Evolutionary conservation across 1,140 invertebrate species (phyloP), one percentile per base, ranked within the genome.

Genomic region (Proctacanthus coquilletti): DNA sequence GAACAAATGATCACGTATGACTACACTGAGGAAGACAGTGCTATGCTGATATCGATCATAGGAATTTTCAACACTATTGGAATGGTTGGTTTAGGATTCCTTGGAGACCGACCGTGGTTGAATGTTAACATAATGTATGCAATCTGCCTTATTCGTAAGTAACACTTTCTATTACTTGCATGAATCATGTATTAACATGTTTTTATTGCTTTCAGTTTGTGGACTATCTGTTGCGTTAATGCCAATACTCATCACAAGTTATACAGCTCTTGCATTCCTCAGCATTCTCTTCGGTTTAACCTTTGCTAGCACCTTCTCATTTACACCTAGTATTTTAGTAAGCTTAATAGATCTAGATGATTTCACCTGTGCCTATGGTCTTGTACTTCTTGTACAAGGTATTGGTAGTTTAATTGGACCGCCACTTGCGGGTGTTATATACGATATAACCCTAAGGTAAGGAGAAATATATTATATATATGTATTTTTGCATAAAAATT

Each of bases 51-150:
- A 38, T 84, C 83, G 40, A 69, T 80, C 15, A 83, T 89, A 44
- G 86, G 86, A 33, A 75, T 89, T 42, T 76, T 81, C 2, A 89
- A 88, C 54, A 86, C 81, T n/a, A 70, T 91, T 50, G 86, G 85
- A 56, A 87, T 86, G 78, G 84, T 93, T 19, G 68, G 74, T 11
- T 69, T 92, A 18, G 91, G 91, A 1, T 91, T 84, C 70, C 70
- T 89, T 23, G 89, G 89, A 3, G 91, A 95, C 61, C 72, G 80
- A 46, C 65, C 79, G 1, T 88, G 83, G 84, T 76, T 85, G 57
- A 81, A 84, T 54, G 75, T 85, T 9, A 77, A 72, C 21, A 76
- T 85, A 47, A 77, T 82, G 1, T 89, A 88, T 56, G 75, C 80
- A 0, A 49, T 74, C 13, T 88, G 81, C 45, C 72, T 88, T 43